These are phyloP conservation scores for Adela reaumurella DNA, from an alignment of 2,888 invertebrate genomes.

Conservation along the genomic window DNA sequence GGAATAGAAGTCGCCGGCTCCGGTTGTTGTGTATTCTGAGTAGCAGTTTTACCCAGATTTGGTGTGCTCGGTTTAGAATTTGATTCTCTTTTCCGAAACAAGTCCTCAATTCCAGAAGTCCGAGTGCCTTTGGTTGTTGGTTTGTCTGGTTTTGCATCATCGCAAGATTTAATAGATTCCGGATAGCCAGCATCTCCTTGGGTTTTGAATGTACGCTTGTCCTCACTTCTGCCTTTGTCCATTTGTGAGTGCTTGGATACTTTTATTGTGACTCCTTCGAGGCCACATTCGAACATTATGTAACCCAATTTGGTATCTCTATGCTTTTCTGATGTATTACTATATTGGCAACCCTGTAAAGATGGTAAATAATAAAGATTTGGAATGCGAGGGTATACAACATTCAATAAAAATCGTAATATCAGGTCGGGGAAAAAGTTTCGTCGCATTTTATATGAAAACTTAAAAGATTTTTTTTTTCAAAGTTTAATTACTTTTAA, in stretches of 20 bases:
- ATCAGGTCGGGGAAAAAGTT: not conserved
- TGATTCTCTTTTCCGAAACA: conserved; percentile 52
- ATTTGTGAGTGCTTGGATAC: conserved; percentile 69
- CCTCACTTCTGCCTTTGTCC: conserved; percentile 66
- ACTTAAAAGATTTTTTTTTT: too few relatives aligned
- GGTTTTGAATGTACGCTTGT: conserved; percentile 34
- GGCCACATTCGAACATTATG: conserved; percentile 95
- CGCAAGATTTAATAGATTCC: conserved; percentile 47
- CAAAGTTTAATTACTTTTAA: too few relatives aligned
- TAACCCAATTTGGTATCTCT: conserved; percentile 74
- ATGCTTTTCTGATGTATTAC: conserved; percentile 40
- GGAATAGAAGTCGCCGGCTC: conserved; percentile 34
- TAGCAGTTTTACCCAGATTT: conserved; percentile 38
- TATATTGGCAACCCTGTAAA: conserved; percentile 30
- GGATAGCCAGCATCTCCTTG: conserved; percentile 39
- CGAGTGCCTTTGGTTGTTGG: conserved; percentile 23
- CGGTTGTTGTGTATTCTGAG: too few relatives aligned
- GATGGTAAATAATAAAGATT: too few relatives aligned
- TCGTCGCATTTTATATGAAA: too few relatives aligned
- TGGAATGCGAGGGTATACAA: conserved; percentile 3
- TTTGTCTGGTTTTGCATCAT: conserved; percentile 38
- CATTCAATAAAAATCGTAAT: conserved; percentile 2
- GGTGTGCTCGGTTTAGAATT: conserved; percentile 59
- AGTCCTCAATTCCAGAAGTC: conserved; percentile 42
- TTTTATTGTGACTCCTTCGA: conserved; percentile 86